Conservation (phyloP, 1,140 invertebrate species). For the Drosophila punjabiensis region DNA sequence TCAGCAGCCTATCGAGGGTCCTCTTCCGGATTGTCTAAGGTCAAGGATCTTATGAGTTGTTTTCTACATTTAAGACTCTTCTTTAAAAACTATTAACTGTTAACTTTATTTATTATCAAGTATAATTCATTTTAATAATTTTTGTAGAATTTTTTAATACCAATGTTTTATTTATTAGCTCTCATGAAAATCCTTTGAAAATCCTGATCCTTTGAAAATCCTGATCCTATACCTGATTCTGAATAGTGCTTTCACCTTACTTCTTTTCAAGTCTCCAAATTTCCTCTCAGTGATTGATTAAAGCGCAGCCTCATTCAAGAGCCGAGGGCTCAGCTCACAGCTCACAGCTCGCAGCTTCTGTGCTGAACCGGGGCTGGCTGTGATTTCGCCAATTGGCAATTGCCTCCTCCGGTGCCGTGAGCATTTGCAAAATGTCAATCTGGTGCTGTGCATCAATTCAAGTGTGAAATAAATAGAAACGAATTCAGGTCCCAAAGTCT, state of each 20-base stretch:
- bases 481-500: constrained; percentile 73
- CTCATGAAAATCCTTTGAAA: too few relatives aligned
- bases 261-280: background rate
- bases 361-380: constrained; percentile 29
- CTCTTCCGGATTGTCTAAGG: background rate
- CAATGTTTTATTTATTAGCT: background rate
- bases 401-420: constrained; percentile 57
- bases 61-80: background rate
- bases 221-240: too few relatives aligned
- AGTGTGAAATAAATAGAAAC: constrained; percentile 84
- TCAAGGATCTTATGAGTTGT: background rate
- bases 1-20: background rate
- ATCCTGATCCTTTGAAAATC: too few relatives aligned
- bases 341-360: constrained; percentile 46
- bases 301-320: constrained; percentile 51
- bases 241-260: background rate
- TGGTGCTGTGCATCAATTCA: constrained; percentile 82
- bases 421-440: constrained; percentile 85
- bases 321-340: constrained; percentile 42
- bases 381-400: constrained; percentile 54
- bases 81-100: background rate
- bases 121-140: background rate
- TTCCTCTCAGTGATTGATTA: constrained; percentile 34
- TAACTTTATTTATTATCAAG: background rate
- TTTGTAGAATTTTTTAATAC: background rate